phyloP scores from a whole-genome alignment of 2,797 vertebrate species.

The Myotis daubentonii region DNA sequence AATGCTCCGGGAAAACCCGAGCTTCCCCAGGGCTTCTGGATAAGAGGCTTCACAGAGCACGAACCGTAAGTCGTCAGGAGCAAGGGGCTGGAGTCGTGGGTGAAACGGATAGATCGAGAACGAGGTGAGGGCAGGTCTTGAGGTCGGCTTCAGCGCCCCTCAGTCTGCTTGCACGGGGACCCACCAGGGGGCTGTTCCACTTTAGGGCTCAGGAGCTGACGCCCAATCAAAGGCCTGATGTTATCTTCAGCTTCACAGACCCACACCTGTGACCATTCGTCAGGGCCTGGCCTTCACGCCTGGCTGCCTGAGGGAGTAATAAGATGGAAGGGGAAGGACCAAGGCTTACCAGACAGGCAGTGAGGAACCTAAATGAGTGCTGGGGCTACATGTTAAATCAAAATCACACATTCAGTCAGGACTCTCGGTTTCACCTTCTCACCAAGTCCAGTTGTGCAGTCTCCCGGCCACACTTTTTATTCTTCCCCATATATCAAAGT shows the following conservation, averaged over 20 bases:
- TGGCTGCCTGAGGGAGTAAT: neutral
- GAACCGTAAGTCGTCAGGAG: neutral
- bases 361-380: neutral
- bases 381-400: neutral
- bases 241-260: neutral
- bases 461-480: neutral
- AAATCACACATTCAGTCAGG: no score
- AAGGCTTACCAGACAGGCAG: neutral
- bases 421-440: neutral
- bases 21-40: no score
- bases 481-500: neutral
- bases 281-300: neutral
- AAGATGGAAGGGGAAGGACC: neutral
- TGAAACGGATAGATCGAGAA: neutral
- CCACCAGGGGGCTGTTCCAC: no score
- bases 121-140: neutral
- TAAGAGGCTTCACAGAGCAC: neutral
- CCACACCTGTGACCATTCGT: neutral
- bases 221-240: neutral
- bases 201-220: neutral
- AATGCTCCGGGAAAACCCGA: no score
- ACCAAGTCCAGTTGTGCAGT: neutral
- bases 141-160: neutral
- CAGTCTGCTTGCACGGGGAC: neutral
- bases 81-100: neutral